These are phyloP conservation scores for Erpornis zantholeuca DNA, from an alignment of 2,113 vertebrate genomes.

Conservation along the genomic window DNA sequence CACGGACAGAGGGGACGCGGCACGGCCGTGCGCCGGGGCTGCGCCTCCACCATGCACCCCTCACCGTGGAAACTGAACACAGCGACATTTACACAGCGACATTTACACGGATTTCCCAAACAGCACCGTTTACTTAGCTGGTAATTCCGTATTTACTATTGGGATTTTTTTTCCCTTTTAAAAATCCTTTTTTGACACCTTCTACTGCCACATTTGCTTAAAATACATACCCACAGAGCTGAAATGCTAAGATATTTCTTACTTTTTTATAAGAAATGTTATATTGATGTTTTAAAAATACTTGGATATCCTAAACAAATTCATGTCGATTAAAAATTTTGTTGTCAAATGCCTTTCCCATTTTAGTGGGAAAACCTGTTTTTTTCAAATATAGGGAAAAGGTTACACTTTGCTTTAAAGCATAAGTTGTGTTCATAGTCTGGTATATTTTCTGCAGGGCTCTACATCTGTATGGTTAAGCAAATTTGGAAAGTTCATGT, in stretches of 20 bases:
- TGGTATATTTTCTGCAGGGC: not conserved
- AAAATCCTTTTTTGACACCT: not conserved
- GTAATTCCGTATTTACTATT: rapidly evolving
- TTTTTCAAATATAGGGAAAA: not conserved
- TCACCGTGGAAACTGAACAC: too few species aligned
- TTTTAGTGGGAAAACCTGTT: not conserved
- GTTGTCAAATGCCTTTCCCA: not conserved
- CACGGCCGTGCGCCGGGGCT: rapidly evolving
- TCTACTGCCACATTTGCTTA: not conserved
- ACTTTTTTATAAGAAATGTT: not conserved
- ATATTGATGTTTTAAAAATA: not conserved
- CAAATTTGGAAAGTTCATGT: not conserved
- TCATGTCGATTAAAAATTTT: not conserved
- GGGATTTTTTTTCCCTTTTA: not conserved
- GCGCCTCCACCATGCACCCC: not conserved
- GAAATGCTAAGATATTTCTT: not conserved
- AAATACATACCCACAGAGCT: not conserved
- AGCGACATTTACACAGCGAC: not conserved
- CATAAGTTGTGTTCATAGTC: not conserved
- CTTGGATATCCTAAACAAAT: not conserved
- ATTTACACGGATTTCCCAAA: not conserved
- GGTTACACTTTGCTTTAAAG: not conserved
- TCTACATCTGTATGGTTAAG: not conserved
- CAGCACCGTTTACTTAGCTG: not conserved
- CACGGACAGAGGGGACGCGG: not conserved